These are phyloP conservation scores for Podarcis siculus DNA, from an alignment of 2,797 vertebrate species.

Conservation along the genomic window DNA sequence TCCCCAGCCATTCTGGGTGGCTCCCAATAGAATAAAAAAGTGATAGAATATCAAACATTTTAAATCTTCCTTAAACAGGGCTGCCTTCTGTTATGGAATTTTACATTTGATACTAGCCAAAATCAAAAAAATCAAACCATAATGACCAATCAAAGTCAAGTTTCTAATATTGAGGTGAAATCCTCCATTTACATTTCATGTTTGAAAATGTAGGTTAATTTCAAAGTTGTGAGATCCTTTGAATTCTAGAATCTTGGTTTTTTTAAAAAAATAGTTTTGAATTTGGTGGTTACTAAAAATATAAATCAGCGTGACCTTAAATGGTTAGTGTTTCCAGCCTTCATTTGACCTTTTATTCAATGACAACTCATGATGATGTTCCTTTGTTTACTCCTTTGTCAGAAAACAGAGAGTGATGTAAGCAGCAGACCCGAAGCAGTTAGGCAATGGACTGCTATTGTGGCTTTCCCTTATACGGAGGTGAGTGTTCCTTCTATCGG, in stretches of 20 bases:
- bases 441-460: fast-evolving
- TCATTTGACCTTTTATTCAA: constrained; percentile 5
- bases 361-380: not conserved
- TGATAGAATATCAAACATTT: no score
- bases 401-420: not conserved
- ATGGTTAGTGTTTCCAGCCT: not conserved
- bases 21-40: no score
- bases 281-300: not conserved
- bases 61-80: no score
- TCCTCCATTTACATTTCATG: not conserved
- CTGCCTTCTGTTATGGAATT: no score
- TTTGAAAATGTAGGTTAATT: not conserved
- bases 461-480: not conserved
- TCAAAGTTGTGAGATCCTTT: not conserved
- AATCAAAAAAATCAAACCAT: not conserved
- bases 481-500: not conserved
- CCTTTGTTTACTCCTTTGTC: not conserved
- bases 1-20: no score
- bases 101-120: not conserved
- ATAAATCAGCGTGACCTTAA: constrained; percentile 1
- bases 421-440: not conserved
- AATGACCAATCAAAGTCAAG: not conserved
- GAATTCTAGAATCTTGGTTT: not conserved
- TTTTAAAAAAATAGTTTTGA: not conserved
- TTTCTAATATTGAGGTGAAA: not conserved